Conservation (phyloP, 2,113 vertebrate species). For the Phycodurus eques region DNA sequence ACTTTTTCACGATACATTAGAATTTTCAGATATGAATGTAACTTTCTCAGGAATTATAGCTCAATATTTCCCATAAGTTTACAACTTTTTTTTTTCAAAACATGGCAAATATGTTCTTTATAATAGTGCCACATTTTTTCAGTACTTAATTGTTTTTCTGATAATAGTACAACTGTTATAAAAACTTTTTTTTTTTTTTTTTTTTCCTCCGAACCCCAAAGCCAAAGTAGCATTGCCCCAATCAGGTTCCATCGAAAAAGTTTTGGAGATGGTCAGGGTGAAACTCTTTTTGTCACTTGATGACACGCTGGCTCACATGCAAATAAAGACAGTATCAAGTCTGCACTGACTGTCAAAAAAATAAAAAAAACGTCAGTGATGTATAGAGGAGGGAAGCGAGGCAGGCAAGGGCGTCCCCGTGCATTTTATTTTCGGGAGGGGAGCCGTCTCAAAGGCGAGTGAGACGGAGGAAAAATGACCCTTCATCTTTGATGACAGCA, state of each 20-base stretch:
- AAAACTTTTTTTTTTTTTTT: too few relatives aligned
- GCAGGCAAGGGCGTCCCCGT: constrained; percentile 29
- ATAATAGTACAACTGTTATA: neutral
- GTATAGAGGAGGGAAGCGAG: constrained; percentile 15
- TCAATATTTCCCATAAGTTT: too few relatives aligned
- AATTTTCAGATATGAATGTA: too few relatives aligned
- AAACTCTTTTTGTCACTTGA: neutral
- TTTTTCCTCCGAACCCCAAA: constrained; percentile 1
- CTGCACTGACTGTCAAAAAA: neutral
- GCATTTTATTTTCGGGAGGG: constrained; percentile 28
- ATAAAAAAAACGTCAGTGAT: neutral
- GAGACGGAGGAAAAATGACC: constrained; percentile 66
- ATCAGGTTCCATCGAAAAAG: neutral
- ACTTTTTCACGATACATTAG: too few relatives aligned
- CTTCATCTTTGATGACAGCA: constrained; percentile 55
- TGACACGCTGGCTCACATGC: neutral
- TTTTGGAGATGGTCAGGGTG: neutral
- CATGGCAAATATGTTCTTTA: too few relatives aligned
- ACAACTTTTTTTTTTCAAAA: too few relatives aligned
- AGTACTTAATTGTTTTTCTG: too few relatives aligned
- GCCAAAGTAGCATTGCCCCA: neutral
- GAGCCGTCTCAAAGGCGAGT: constrained; percentile 41
- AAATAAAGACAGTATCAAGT: constrained; percentile 3
- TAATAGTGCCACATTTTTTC: too few relatives aligned
- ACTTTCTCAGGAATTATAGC: too few relatives aligned